These are phyloP conservation scores for Volucella inflata DNA, from an alignment of 2,888 invertebrate species.

Conservation along the genomic window DNA sequence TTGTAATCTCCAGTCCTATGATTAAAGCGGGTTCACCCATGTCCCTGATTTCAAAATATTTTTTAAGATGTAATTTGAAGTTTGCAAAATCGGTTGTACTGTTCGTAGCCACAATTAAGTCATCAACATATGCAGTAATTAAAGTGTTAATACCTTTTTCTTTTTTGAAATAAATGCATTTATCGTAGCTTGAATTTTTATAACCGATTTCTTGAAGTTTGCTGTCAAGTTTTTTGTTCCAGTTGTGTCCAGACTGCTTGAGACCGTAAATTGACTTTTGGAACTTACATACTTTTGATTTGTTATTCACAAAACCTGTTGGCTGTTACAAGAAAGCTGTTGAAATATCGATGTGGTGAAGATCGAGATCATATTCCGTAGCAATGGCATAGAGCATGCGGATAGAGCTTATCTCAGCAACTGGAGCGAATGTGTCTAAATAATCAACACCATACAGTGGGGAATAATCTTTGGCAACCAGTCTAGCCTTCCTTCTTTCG, in stretches of 20 bases:
- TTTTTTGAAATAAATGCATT: too few species aligned
- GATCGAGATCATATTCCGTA: conserved; percentile 27
- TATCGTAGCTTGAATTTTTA: too few species aligned
- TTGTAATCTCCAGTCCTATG: too few species aligned
- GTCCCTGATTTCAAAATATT: conserved; percentile 19
- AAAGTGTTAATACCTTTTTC: not conserved
- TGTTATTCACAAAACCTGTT: conserved; percentile 12
- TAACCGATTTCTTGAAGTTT: too few species aligned
- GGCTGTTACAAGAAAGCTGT: conserved; percentile 37
- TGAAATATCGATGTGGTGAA: conserved; percentile 49
- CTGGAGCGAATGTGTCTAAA: conserved; percentile 26
- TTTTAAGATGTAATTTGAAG: conserved; percentile 17
- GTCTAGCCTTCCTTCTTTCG: conserved; percentile 3
- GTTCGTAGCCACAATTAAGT: conserved; percentile 8
- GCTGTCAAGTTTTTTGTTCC: conserved; percentile 3
- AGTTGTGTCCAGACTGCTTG: conserved; percentile 40
- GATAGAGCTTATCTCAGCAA: conserved; percentile 34
- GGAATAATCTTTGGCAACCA: conserved; percentile 30
- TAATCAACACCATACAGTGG: conserved; percentile 30
- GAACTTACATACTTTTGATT: conserved; percentile 37
- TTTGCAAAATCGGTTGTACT: not conserved
- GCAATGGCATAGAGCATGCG: conserved; percentile 37
- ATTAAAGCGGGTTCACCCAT: not conserved
- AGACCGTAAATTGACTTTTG: conserved; percentile 19
- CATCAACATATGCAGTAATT: conserved; percentile 1